A percentile compares a stretch with the other conserved stretches of the same genome.
Evolutionary conservation across 2,113 vertebrate genomes (phyloP).

Genomic region (Lutjanus erythropterus): DNA sequence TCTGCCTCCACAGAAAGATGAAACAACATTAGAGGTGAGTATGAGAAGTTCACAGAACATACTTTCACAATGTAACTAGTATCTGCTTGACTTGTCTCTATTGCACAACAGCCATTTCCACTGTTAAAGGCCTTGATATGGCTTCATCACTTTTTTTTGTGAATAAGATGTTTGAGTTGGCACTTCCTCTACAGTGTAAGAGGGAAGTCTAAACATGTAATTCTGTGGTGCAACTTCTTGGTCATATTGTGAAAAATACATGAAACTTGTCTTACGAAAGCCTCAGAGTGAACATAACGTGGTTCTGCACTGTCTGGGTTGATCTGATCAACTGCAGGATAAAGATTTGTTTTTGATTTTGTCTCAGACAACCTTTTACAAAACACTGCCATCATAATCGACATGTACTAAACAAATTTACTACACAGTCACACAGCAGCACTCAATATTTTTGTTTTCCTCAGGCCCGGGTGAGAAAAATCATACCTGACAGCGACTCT

Average conservation of each 20-base stretch:
- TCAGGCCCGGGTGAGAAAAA: conserved; percentile 71
- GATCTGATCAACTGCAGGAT: neutral
- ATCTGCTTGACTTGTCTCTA: neutral
- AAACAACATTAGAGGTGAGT: conserved; percentile 75
- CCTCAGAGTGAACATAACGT: neutral
- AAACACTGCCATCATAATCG: neutral
- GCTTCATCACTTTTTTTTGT: conserved; percentile 1
- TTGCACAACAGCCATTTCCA: conserved; percentile 36
- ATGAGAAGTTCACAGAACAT: neutral
- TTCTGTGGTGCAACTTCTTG: conserved; percentile 44
- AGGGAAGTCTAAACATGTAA: conserved; percentile 39
- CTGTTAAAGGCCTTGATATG: neutral
- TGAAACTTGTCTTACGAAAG: conserved; percentile 35
- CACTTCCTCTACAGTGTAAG: conserved; percentile 44
- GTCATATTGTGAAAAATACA: conserved; percentile 14
- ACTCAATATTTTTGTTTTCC: conserved; percentile 2
- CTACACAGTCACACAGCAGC: neutral
- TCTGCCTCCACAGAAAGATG: conserved; percentile 34
- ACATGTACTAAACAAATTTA: neutral
- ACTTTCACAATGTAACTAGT: neutral
- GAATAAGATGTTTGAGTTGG: conserved; percentile 35
- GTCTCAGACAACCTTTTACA: neutral
- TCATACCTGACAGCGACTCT: conserved; percentile 42
- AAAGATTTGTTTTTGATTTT: neutral
- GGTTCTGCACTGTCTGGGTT: neutral